Percentiles rank a stretch among this genome's conserved stretches.
Evolutionary conservation across 2,113 vertebrate species (phyloP).

Genomic region (Cygnus buccinator): DNA sequence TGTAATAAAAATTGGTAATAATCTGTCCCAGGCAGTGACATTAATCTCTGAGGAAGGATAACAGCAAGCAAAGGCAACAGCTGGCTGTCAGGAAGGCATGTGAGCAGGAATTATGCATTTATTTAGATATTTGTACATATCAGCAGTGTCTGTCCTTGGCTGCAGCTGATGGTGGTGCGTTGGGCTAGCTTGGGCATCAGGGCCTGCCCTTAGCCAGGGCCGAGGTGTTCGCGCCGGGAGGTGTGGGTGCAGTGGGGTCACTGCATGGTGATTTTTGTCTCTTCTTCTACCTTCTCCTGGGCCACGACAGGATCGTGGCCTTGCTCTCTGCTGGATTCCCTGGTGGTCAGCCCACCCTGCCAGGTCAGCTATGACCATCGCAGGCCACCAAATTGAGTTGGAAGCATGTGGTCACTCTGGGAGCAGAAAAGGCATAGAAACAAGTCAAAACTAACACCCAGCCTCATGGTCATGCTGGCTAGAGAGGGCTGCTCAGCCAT

Average conservation of each 20-base stretch:
- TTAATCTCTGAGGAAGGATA: neutral
- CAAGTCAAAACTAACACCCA: neutral
- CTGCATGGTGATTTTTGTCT: neutral
- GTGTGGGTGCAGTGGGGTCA: neutral
- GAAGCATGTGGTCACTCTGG: neutral
- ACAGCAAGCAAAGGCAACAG: constrained; percentile 15
- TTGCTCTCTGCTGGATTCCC: neutral
- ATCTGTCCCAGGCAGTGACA: constrained; percentile 1
- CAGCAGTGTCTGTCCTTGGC: neutral
- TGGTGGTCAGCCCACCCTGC: neutral
- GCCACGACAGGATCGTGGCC: neutral
- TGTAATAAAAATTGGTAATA: constrained; percentile 45
- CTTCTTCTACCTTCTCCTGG: neutral
- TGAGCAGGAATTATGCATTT: neutral
- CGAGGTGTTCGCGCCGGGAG: neutral
- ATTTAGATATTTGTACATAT: neutral
- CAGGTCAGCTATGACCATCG: neutral
- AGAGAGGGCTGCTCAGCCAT: neutral
- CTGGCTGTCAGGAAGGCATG: constrained; percentile 33
- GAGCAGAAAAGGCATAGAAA: neutral
- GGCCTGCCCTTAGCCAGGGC: neutral
- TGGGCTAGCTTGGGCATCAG: neutral
- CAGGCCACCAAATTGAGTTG: neutral
- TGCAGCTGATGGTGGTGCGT: neutral
- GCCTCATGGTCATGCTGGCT: neutral